A percentile compares a stretch with the other conserved stretches of the same genome.
Evolutionary conservation across 2,797 vertebrate species (phyloP).

Genomic region (Sebastes nivosus): DNA sequence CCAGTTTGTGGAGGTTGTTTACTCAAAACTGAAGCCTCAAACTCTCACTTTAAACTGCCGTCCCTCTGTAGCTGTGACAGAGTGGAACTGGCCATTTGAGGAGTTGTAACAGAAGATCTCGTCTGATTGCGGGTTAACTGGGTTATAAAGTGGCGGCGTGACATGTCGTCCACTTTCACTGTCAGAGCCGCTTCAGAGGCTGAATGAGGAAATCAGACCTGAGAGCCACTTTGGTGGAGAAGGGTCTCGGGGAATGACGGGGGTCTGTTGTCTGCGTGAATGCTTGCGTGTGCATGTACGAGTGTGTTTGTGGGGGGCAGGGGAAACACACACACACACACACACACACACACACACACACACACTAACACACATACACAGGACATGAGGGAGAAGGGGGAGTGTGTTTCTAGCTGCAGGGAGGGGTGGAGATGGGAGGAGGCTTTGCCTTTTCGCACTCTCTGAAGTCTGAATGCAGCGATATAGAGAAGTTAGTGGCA

Average conservation of each 20-base stretch:
- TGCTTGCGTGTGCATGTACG: slow-evolving; percentile 39
- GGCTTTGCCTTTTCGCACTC: slow-evolving; percentile 60
- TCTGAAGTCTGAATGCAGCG: slow-evolving; percentile 56
- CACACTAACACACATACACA: slow-evolving; percentile 13
- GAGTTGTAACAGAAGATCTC: background rate
- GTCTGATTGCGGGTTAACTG: slow-evolving; percentile 43
- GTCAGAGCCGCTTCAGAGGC: slow-evolving; percentile 32
- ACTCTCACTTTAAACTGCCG: slow-evolving; percentile 17
- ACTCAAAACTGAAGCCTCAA: slow-evolving; percentile 28
- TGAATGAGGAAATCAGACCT: slow-evolving; percentile 47
- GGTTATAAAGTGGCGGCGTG: slow-evolving; percentile 32
- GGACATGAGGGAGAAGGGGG: slow-evolving; percentile 55
- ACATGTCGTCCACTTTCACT: slow-evolving; percentile 31
- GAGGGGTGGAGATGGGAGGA: slow-evolving; percentile 77
- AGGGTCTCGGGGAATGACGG: slow-evolving; percentile 30
- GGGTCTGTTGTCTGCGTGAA: slow-evolving; percentile 47
- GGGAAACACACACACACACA: slow-evolving; percentile 39
- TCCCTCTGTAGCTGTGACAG: slow-evolving; percentile 5
- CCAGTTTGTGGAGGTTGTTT: slow-evolving; percentile 44
- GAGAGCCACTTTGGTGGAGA: slow-evolving; percentile 38
- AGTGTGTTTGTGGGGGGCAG: slow-evolving; percentile 56
- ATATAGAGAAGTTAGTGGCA: slow-evolving; percentile 56
- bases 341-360: slow-evolving; percentile 33
- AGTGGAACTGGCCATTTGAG: slow-evolving; percentile 1
- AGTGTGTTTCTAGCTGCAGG: slow-evolving; percentile 55